Base-by-base conservation (phyloP, 2,797 vertebrate genomes). In the Naso thynnoides region DNA sequence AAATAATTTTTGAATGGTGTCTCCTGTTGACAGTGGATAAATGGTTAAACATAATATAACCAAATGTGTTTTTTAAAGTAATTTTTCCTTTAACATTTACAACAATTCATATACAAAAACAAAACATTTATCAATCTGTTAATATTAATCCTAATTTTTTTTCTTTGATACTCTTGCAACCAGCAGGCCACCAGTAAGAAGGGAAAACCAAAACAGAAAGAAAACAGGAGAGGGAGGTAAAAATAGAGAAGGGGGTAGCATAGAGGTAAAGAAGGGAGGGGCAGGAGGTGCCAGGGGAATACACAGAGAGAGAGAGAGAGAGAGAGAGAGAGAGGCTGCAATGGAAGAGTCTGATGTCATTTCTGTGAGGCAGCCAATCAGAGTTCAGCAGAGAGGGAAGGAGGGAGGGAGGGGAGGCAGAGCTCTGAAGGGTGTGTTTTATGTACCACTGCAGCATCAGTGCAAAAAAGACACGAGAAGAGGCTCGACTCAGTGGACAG, bases 301-400 rank as follows among this genome's bases (percentile, higher is more conserved):
- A 83, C 36, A 65, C 59, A 71, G 69, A 61, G 60, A 57, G 63
- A 70, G 64, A 48, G 62, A 71, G 69, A 61, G 60, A 57, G 63
- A 70, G 64, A 48, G 71, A 50, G 64, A 47, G 82, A 81, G 79
- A 68, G 68, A 87, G 69, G 65, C 52, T 56, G 64, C 48, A 27
- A 73, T 63, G 74, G 79, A 70, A 80, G 73, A 54, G 73, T 86
- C 85, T 92, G 91, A 93, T 90, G 92, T 93, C 91, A 93, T 90
- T 79, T 18, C 31, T 83, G 52, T 8, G 41, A 48, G 49, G 56
- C 70, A 76, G 73, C 92, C 88, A 93, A 93, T 92, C 73, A 81
- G 73, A 83, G 77, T 44, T 49, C 48, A 53, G 83, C 54, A 23
- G 63, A 27, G 62, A 66, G 55, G 50, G 48, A 26, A 13, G 72